Base-by-base conservation (phyloP, 2,113 vertebrate species). In the Isurus oxyrinchus region DNA sequence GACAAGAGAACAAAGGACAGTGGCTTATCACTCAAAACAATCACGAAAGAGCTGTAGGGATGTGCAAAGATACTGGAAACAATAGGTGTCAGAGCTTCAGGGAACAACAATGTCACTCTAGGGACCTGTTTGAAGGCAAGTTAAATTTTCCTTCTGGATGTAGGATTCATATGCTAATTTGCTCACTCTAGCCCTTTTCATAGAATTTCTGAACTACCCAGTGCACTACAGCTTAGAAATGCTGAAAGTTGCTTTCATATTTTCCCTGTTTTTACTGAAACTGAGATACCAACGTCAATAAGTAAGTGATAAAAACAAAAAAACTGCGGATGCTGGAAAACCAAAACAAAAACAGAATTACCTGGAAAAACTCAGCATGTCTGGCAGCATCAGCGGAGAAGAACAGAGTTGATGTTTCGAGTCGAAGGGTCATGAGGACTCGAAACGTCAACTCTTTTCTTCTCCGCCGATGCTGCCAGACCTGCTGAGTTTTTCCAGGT, bases 51-150 rank as follows among this genome's bases (percentile, higher is more conserved):
- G 88, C 88, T 91, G 53, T 11, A 59, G 88, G 55, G 53, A 59
- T 59, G 55, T 59, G 88, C 55, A 35, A 90, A 14, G 57, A 35
- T 91, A 16, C 31, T 59, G 55, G 27, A 35, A 91, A 91, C 88
- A 91, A 91, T 91, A 35, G 55, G 27, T 91, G 88, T 91, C 88
- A 91, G 55, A 91, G 88, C 55, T 91, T 59, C 88, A 31, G 88
- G 88, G 27, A 61, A 25, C 88, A 61, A 84, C 53, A 59, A 35
- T 91, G 53, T 2, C 53, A 8, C 87, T 90, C 87, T 4, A 6
- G 87, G 53, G 23, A 90, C 87, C 87, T 90, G 87, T 90, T 90
- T 57, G 53, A 31, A 57, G 25, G 25, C 13, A 59, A 35, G 27
- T 59, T 35, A 57, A 59, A 61, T 91, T 16, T 35, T 57, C 55